Evolutionary conservation across 2,797 vertebrate species (phyloP).

Genomic region (Psittacula derbiana): DNA sequence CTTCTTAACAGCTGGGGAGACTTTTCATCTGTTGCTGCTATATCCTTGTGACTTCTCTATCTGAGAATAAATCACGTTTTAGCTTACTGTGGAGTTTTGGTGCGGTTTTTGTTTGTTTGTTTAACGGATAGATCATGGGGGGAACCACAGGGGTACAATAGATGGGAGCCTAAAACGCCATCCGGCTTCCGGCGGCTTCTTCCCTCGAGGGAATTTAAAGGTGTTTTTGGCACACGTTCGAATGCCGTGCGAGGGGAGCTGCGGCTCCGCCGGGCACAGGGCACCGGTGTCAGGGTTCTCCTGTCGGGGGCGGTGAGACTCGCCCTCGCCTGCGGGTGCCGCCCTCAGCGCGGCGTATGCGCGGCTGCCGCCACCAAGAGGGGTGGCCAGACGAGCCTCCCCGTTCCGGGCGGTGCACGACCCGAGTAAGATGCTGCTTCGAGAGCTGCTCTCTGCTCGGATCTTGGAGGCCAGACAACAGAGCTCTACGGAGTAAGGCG

Average conservation of each 20-base stretch:
- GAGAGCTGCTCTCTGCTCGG: background rate
- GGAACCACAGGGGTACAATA: background rate
- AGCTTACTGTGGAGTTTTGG: background rate
- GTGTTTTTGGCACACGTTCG: fast-evolving
- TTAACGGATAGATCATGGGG: too few species aligned
- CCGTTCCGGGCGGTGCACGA: background rate
- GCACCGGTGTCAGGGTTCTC: background rate
- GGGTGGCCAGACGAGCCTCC: background rate
- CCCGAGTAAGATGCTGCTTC: background rate
- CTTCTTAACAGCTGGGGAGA: background rate
- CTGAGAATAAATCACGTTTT: background rate
- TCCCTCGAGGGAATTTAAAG: background rate
- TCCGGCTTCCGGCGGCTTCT: background rate
- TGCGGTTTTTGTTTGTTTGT: background rate
- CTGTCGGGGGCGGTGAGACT: background rate
- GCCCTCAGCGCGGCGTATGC: background rate
- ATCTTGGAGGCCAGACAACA: background rate
- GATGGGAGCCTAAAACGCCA: background rate
- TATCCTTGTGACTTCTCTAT: background rate
- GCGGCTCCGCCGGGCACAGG: background rate
- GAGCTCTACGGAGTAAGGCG: background rate
- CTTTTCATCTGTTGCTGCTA: background rate
- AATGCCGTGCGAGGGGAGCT: background rate
- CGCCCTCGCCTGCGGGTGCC: background rate
- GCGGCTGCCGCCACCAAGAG: too few species aligned